These are phyloP conservation scores for Gadopsis bispinosus DNA, from an alignment of 2,797 vertebrate genomes.

Conservation along the genomic window DNA sequence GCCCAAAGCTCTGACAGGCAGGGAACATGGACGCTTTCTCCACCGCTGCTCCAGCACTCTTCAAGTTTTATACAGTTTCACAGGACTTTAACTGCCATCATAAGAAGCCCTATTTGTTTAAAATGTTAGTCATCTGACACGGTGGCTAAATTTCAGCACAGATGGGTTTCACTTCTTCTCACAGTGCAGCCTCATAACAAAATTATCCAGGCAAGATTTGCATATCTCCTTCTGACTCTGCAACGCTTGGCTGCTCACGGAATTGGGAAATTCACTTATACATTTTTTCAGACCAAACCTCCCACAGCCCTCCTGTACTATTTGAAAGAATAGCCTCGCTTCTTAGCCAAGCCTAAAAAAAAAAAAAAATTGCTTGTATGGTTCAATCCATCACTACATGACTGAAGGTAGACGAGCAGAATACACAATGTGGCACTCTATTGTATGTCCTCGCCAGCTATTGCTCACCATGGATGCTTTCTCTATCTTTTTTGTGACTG, in stretches of 20 bases:
- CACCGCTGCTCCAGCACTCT: slow-evolving; percentile 23
- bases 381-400: slow-evolving; percentile 72
- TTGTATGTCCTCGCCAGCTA: slow-evolving; percentile 52
- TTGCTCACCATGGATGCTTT: slow-evolving; percentile 59
- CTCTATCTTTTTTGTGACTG: slow-evolving; percentile 11
- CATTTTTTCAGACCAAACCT: slow-evolving; percentile 47
- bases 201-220: slow-evolving; percentile 21
- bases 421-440: slow-evolving; percentile 69
- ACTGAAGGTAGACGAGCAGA: slow-evolving; percentile 67
- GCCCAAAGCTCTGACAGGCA: slow-evolving; percentile 40
- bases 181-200: slow-evolving; percentile 14
- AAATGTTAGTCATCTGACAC: slow-evolving; percentile 47
- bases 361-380: slow-evolving; percentile 43
- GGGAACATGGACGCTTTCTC: slow-evolving; percentile 33
- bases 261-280: slow-evolving; percentile 40
- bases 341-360: slow-evolving; percentile 14
- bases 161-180: slow-evolving; percentile 48
- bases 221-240: slow-evolving; percentile 20
- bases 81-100: slow-evolving; percentile 46
- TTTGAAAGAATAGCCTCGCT: slow-evolving; percentile 26
- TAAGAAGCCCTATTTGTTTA: slow-evolving; percentile 55
- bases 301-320: slow-evolving; percentile 9
- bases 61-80: slow-evolving; percentile 52
- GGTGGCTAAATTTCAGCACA: slow-evolving; percentile 43
- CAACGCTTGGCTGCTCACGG: slow-evolving; percentile 19